phyloP scores from a whole-genome alignment of 2,797 vertebrate genomes.

The Pangasius sanitwongsei region DNA sequence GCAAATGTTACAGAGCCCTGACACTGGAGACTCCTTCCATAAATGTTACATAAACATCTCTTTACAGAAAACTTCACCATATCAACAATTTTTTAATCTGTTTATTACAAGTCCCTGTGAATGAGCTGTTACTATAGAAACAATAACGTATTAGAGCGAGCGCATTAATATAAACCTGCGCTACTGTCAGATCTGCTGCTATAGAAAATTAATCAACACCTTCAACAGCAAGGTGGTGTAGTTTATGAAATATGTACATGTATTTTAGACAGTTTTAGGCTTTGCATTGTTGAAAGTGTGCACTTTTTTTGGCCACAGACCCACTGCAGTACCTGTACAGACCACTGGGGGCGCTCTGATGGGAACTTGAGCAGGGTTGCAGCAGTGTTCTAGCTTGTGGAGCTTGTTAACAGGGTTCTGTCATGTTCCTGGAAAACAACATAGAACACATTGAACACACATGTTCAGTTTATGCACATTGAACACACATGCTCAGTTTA shows the following conservation, averaged over 20 bases:
- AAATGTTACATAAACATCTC: too few relatives aligned
- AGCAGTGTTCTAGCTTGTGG: neutral
- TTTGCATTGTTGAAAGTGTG: neutral
- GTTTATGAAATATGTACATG: neutral
- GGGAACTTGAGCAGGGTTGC: neutral
- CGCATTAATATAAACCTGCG: neutral
- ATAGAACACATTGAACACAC: neutral
- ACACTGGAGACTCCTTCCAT: too few relatives aligned
- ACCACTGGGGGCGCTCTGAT: neutral
- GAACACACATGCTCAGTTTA: neutral
- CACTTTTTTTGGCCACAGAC: neutral
- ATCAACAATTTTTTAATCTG: too few relatives aligned
- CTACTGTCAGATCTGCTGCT: neutral
- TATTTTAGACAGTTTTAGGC: neutral
- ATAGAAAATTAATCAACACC: neutral
- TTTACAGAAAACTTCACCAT: neutral
- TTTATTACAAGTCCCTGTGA: neutral
- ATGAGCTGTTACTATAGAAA: neutral
- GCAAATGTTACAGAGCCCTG: neutral
- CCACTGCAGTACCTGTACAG: neutral
- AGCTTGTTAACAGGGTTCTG: slow-evolving; percentile 27
- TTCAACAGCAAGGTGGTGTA: neutral
- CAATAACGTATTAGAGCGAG: neutral
- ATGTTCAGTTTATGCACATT: neutral
- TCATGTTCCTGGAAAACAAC: neutral